Evolutionary conservation across 2,113 vertebrate species (phyloP).

Genomic region (Phalacrocorax aristotelis): DNA sequence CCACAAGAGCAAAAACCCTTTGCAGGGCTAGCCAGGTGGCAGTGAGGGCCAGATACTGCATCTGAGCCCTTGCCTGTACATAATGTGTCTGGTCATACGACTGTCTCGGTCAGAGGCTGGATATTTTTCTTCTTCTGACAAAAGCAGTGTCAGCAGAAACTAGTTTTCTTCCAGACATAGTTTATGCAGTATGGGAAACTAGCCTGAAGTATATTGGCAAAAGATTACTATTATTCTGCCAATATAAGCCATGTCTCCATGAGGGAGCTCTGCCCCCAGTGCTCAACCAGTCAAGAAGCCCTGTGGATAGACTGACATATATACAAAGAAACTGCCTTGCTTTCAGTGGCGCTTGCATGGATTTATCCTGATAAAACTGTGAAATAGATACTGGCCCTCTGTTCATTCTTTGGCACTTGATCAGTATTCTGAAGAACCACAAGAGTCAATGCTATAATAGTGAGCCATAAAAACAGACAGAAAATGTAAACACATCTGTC

Average conservation of each 20-base stretch:
- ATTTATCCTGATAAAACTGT: constrained; percentile 9
- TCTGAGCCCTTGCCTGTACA: neutral
- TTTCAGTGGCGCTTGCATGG: neutral
- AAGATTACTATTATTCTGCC: constrained; percentile 1
- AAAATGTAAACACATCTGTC: constrained; percentile 53
- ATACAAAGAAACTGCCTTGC: neutral
- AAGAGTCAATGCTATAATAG: neutral
- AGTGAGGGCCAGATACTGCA: neutral
- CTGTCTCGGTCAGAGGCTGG: neutral
- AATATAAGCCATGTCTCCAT: constrained; percentile 18
- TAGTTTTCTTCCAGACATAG: neutral
- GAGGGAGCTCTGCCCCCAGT: neutral
- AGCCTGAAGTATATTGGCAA: constrained; percentile 29
- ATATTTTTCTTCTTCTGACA: constrained; percentile 5
- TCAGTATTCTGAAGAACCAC: neutral
- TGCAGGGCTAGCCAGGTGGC: neutral
- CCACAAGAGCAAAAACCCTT: neutral
- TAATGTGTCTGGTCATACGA: neutral
- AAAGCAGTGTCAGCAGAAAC: constrained; percentile 41
- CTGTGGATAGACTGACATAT: neutral
- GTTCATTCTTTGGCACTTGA: constrained; percentile 31
- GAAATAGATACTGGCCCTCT: constrained; percentile 32
- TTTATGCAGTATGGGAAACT: constrained; percentile 3
- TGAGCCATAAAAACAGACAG: constrained; percentile 32
- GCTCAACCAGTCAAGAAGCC: neutral